Percentiles rank a stretch among this genome's conserved stretches.
phyloP scores from a whole-genome alignment of 92 coral and sea anemone genomes.

The Umimayanthus chanpuru region DNA sequence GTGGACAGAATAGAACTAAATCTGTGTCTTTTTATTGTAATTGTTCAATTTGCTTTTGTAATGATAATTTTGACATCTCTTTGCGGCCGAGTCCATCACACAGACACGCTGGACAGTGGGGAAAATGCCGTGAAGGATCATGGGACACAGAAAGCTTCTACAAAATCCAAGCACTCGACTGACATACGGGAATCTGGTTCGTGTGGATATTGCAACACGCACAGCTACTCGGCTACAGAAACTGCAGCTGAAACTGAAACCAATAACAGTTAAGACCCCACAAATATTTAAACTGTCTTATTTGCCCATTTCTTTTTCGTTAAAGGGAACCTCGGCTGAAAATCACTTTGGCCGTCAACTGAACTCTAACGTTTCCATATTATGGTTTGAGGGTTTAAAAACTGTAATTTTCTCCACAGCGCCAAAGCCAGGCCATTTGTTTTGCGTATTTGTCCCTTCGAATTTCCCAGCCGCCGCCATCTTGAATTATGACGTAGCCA shows the following conservation, averaged over 20 bases:
- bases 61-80: constrained; percentile 4
- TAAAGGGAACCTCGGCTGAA: no score
- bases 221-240: no score
- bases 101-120: neutral
- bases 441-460: no score
- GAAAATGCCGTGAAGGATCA: neutral
- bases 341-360: no score
- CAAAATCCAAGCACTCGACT: neutral
- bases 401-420: no score
- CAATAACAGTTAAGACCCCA: neutral
- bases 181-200: neutral
- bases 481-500: no score
- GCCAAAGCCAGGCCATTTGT: no score
- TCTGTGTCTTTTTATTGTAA: constrained; percentile 26
- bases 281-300: neutral
- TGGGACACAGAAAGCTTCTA: neutral
- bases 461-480: no score
- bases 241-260: neutral
- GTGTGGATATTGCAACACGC: no score
- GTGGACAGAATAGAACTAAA: constrained; percentile 55
- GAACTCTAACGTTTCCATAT: no score
- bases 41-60: neutral
- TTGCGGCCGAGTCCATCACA: neutral
- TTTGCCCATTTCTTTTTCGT: no score
- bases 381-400: no score